Percentiles rank a stretch among this genome's conserved stretches.
These are phyloP conservation scores for Leuciscus idus DNA, from an alignment of 2,113 vertebrate species.

Conservation along the genomic window DNA sequence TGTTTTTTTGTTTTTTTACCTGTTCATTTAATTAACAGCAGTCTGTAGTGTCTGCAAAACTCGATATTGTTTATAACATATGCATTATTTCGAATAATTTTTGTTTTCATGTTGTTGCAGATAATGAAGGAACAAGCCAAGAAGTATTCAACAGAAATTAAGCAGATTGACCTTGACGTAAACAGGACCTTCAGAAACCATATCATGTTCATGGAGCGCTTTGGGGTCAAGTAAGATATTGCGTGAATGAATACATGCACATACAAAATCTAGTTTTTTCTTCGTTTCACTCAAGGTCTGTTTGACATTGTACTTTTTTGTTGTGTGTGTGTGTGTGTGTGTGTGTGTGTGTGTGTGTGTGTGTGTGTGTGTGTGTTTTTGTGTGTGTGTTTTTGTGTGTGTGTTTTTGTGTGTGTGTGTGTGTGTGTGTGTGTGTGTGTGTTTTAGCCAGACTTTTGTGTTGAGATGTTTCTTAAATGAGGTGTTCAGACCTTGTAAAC, in stretches of 20 bases:
- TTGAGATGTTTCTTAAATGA: constrained; percentile 57
- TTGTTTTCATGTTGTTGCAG: constrained; percentile 64
- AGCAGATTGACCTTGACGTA: constrained; percentile 91
- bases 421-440: no score
- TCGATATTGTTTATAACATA: background rate
- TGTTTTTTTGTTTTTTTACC: no score
- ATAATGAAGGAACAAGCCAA: constrained; percentile 90
- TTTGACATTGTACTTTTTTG: constrained; percentile 14
- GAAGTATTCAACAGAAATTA: constrained; percentile 85
- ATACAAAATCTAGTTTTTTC: background rate
- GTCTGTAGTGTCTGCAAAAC: no score
- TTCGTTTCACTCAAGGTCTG: background rate
- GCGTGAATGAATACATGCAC: background rate
- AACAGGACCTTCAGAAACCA: constrained; percentile 94
- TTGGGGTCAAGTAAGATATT: constrained; percentile 87
- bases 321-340: no score
- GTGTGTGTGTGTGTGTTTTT: background rate
- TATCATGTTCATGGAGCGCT: constrained; percentile 93
- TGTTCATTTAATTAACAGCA: no score
- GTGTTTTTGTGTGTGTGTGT: no score
- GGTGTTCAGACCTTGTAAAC: constrained; percentile 52
- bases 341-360: no score
- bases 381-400: no score
- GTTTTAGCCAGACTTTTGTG: constrained; percentile 22
- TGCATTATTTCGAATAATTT: background rate